phyloP scores from a whole-genome alignment of 2,113 vertebrate species.

The Murina feae region DNA sequence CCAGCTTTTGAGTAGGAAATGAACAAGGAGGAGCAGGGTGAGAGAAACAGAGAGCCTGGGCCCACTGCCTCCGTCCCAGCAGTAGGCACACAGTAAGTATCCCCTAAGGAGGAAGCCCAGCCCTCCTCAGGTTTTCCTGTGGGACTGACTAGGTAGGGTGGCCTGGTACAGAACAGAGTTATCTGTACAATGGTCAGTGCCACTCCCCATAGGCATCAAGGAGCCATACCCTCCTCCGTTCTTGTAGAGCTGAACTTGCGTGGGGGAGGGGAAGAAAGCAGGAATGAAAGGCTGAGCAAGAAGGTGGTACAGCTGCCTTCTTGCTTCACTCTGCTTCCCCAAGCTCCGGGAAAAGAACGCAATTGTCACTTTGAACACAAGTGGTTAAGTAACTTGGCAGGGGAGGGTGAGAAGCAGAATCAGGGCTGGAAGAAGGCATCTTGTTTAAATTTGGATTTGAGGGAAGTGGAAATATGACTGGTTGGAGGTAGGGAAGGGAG shows the following conservation, averaged over 20 bases:
- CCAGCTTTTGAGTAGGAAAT: constrained; percentile 9
- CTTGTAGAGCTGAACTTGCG: neutral
- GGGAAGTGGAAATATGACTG: neutral
- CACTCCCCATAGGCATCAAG: constrained; percentile 26
- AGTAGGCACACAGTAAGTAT: neutral
- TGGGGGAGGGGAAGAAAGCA: neutral
- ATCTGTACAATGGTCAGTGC: constrained; percentile 39
- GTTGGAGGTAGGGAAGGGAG: no score
- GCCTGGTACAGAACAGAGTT: neutral
- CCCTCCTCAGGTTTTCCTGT: neutral
- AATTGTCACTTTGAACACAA: neutral
- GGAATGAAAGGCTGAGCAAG: neutral
- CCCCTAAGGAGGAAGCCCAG: neutral
- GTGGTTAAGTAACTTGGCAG: neutral
- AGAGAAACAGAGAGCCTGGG: neutral
- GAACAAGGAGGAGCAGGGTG: neutral
- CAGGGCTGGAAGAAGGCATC: neutral
- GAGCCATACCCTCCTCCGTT: neutral
- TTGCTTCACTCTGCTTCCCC: neutral
- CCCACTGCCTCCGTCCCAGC: neutral
- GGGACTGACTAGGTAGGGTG: neutral
- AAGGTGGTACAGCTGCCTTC: neutral
- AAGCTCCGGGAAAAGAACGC: neutral
- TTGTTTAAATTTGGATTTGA: neutral
- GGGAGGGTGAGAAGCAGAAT: neutral